Evolutionary conservation across 2,797 vertebrate genomes (phyloP).

Genomic region (Vultur gryphus): DNA sequence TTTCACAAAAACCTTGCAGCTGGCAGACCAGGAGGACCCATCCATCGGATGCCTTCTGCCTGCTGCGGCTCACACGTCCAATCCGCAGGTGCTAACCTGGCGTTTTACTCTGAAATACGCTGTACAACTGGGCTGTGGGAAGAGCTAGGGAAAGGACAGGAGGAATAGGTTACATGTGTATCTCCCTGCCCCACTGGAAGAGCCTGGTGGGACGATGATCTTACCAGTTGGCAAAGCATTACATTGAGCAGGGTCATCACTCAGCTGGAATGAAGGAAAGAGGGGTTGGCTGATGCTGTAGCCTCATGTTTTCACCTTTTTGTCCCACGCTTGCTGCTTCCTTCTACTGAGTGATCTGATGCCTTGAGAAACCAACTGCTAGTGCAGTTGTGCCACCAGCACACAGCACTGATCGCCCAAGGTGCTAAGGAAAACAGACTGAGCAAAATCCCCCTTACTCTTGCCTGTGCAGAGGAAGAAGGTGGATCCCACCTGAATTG

Average conservation of each 20-base stretch:
- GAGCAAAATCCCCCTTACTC: not conserved
- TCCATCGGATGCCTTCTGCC: not conserved
- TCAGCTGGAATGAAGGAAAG: not conserved
- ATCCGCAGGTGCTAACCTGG: not conserved
- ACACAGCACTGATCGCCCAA: not conserved
- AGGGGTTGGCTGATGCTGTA: not conserved
- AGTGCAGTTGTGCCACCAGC: not conserved
- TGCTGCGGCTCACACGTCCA: not conserved
- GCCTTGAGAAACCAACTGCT: not conserved
- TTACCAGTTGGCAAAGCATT: not conserved
- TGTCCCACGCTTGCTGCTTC: not conserved
- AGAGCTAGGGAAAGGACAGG: not conserved
- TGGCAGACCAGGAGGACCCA: not conserved
- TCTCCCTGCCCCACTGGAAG: not conserved
- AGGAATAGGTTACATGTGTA: not conserved
- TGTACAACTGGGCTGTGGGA: not conserved
- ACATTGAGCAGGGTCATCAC: not conserved
- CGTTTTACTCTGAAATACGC: not conserved
- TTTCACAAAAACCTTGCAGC: conserved; percentile 12
- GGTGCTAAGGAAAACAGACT: not conserved
- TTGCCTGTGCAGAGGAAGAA: not conserved
- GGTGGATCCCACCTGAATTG: not conserved
- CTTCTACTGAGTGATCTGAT: not conserved
- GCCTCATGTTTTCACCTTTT: not conserved
- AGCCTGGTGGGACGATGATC: not conserved